phyloP scores from a whole-genome alignment of 2,797 vertebrate genomes.

The Acipenser oxyrinchus region DNA sequence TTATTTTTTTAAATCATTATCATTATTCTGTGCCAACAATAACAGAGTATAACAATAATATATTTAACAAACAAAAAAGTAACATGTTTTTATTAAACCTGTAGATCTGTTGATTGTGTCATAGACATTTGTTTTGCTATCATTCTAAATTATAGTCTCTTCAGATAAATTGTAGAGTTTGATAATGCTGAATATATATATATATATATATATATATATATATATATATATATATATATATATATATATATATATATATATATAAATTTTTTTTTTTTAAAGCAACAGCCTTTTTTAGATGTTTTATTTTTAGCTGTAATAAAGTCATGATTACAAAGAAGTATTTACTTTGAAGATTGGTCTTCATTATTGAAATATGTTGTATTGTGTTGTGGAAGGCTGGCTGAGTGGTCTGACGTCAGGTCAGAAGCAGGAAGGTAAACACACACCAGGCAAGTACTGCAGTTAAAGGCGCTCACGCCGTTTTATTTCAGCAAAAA shows the following conservation, averaged over 20 bases:
- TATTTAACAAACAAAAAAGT: conserved; percentile 30
- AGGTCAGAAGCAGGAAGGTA: too few relatives aligned
- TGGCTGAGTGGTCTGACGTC: too few relatives aligned
- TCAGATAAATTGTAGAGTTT: conserved; percentile 39
- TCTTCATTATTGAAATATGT: conserved; percentile 20
- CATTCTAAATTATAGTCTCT: conserved; percentile 30
- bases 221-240: too few relatives aligned
- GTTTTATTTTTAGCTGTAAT: conserved; percentile 43
- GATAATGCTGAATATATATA: conserved; percentile 24
- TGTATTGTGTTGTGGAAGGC: too few relatives aligned
- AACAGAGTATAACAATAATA: conserved; percentile 17
- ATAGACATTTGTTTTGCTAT: conserved; percentile 37
- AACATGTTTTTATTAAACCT: conserved; percentile 39
- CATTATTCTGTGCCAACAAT: conserved; percentile 1
- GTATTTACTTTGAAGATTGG: conserved; percentile 26
- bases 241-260: too few relatives aligned
- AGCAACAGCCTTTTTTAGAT: conserved; percentile 43
- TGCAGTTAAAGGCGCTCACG: too few relatives aligned
- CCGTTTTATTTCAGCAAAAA: too few relatives aligned
- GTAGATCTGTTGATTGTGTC: conserved; percentile 30
- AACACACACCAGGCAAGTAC: too few relatives aligned
- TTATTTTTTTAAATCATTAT: not conserved
- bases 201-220: not conserved
- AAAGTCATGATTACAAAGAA: conserved; percentile 48
- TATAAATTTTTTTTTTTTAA: too few relatives aligned